These are phyloP conservation scores for Oceanodroma tethys DNA, from an alignment of 2,113 vertebrate genomes.

Conservation along the genomic window DNA sequence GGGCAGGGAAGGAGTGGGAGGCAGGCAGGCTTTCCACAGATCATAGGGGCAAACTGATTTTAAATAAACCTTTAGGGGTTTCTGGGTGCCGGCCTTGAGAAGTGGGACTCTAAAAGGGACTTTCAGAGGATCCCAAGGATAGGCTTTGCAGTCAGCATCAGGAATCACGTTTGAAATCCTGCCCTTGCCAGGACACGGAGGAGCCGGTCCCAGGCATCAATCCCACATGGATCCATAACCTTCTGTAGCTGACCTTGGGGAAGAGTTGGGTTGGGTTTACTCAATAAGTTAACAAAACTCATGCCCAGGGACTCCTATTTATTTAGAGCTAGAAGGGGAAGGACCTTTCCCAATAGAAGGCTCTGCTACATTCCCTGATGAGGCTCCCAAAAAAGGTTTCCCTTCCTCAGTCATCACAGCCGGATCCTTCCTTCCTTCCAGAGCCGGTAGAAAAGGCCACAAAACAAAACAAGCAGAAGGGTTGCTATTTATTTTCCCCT, in stretches of 20 bases:
- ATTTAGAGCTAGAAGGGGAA: neutral
- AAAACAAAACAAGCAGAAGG: neutral
- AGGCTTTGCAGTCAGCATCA: neutral
- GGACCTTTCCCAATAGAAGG: neutral
- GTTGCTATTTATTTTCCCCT: neutral
- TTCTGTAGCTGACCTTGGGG: rapidly evolving
- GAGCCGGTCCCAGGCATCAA: rapidly evolving
- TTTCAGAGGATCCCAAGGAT: neutral
- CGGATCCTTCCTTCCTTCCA: neutral
- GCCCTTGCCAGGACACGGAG: neutral
- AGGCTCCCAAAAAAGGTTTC: neutral
- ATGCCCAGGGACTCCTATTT: neutral
- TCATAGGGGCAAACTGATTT: rapidly evolving
- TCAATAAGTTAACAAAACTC: neutral
- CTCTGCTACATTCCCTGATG: neutral
- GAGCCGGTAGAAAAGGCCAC: neutral
- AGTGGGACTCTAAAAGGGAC: neutral
- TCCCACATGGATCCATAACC: rapidly evolving
- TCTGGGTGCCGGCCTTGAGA: rapidly evolving
- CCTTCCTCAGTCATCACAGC: neutral
- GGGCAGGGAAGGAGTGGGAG: neutral
- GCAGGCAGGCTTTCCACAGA: neutral
- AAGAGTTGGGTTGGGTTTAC: neutral
- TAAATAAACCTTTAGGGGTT: neutral
- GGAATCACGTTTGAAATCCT: neutral